These are phyloP conservation scores for Oncorhynchus clarkii DNA, from an alignment of 2,113 vertebrate species.

Conservation along the genomic window DNA sequence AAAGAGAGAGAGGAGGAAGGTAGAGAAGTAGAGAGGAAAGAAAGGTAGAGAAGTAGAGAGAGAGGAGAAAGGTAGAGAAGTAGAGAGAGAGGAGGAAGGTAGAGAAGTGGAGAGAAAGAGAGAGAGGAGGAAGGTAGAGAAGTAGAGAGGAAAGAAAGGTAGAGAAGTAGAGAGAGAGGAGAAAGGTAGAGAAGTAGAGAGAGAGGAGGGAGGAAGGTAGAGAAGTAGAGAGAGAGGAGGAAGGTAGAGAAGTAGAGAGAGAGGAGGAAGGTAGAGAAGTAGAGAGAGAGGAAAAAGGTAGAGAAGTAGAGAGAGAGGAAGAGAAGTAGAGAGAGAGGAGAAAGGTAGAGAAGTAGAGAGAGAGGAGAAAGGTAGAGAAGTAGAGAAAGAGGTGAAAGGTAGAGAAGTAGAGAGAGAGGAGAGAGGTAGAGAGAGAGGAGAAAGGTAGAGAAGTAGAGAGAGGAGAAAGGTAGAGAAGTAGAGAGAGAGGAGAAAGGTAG, in stretches of 20 bases:
- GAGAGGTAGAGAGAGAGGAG: neutral
- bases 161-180: neutral
- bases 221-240: neutral
- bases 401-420: neutral
- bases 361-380: too few species aligned
- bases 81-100: neutral
- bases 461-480: neutral
- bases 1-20: neutral
- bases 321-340: too few species aligned
- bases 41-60: neutral
- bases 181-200: neutral
- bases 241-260: accelerated
- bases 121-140: too few species aligned
- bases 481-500: neutral
- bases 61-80: slow-evolving; percentile 6
- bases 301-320: too few species aligned
- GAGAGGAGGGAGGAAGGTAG: slow-evolving; percentile 28
- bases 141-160: neutral
- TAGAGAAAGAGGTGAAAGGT: too few species aligned
- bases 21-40: neutral
- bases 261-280: too few species aligned
- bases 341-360: too few species aligned
- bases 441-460: neutral
- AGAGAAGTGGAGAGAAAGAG: too few species aligned
- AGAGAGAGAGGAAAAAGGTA: too few species aligned